Evolutionary conservation across 1,140 invertebrate species (phyloP).

Genomic region (Drosophila tsacasi): DNA sequence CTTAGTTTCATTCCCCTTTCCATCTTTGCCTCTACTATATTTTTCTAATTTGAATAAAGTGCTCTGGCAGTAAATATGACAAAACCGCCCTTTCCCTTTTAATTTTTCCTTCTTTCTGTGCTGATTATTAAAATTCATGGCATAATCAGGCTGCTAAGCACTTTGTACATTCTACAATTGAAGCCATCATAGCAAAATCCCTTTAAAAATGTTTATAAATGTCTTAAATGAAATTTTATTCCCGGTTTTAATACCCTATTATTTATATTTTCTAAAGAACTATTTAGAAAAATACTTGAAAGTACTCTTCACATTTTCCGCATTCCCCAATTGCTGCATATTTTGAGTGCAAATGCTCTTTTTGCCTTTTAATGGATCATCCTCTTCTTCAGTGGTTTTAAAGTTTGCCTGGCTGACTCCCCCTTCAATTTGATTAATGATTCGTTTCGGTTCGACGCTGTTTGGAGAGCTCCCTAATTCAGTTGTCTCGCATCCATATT

Average conservation of each 20-base stretch:
- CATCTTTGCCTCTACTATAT: constrained; percentile 1
- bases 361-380: too few relatives aligned
- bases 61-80: constrained; percentile 1
- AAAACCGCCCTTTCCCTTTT: constrained; percentile 2
- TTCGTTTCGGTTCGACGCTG: constrained; percentile 21
- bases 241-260: not conserved
- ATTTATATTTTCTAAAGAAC: not conserved
- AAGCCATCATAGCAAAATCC: not conserved
- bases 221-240: not conserved
- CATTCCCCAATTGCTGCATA: not conserved
- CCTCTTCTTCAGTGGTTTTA: constrained; percentile 13
- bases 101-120: not conserved
- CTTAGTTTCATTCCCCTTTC: not conserved
- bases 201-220: not conserved
- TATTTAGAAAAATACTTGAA: not conserved
- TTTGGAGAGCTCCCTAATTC: constrained; percentile 33
- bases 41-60: constrained; percentile 16
- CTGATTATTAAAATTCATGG: constrained; percentile 1
- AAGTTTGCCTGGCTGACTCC: constrained; percentile 15
- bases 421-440: constrained; percentile 43
- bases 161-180: too few relatives aligned
- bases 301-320: not conserved
- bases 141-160: too few relatives aligned
- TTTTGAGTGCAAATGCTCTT: not conserved
- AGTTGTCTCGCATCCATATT: constrained; percentile 29